Base-by-base conservation (phyloP, 2,113 vertebrate species). In the Halichoeres trimaculatus region DNA sequence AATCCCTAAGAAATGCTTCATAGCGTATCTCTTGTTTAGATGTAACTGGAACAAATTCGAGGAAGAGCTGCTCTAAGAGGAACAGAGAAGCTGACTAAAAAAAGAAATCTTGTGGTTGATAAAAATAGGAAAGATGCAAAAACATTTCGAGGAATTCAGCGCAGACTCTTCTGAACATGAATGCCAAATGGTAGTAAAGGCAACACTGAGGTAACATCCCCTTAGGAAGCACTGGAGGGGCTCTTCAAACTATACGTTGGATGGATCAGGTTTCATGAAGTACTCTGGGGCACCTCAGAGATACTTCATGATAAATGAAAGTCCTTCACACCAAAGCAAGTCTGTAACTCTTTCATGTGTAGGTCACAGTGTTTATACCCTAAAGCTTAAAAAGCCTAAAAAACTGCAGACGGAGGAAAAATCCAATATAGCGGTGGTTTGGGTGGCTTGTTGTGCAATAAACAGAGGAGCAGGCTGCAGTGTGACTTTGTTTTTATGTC, bases 401-500 rank as follows among this genome's bases (percentile, higher is more conserved):
- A 48, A 81, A 79, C 66, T 87, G 74, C 60, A 24, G 70, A 83
- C 48, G 14, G 53, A 65, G 67, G 60, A 74, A 62, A 81, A 83
- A 74, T 66, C 20, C 70, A 81, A 80, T 47, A 77, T 72, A 72
- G 57, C 60, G n/a, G 73, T 74, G 52, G 64, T 58, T 75, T 56
- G 30, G 24, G 55, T 26, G 45, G 53, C 22, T 60, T 90, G 90
- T 93, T 93, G 84, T 90, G 80, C 80, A 83, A 55, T 92, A 91
- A 93, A 93, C 91, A 93, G 17, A 68, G 76, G 19, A 55, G 67
- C 64, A 38, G 52, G 80, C 75, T 67, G 84, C 81, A 90, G 88
- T 80, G 84, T 59, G 83, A 35, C 79, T 87, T 68, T 93, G 90
- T 93, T 93, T 87, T 79, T 45, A 86, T 90, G 74, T 93, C 90